Base-by-base conservation (phyloP, 2,888 invertebrate species). In the Carcina quercana region DNA sequence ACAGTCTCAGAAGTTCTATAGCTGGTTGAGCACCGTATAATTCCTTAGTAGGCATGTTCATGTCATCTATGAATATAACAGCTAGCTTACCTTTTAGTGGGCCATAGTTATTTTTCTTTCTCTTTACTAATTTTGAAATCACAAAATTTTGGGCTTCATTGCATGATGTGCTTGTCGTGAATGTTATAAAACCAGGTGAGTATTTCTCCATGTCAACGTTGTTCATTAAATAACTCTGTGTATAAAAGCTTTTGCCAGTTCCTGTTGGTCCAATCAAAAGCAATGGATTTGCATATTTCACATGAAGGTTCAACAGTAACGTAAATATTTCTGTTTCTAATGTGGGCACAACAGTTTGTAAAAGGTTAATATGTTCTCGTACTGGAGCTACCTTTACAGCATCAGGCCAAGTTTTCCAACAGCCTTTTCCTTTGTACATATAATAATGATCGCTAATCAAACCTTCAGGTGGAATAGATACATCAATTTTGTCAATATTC, bases 331-430 rank as follows among this genome's bases (percentile, higher is more conserved):
- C 89, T 0, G 95, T 93, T 61, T 97, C 97, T 28, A 93, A 84
- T 0, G 97, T 97, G 6, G 95, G 95, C 24, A 97, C 89, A 24
- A 95, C 85, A 30, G 92, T 87, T 64, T 89, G 89, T n/a, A 88
- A 73, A 35, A 91, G 82, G 59, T 90, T 91, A 15, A 86, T 82
- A 40, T 88, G 86, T 48, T 90, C 89, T 39, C 78, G 85, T 3
- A 85, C 54, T 45, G 73, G 72, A 17, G 76, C 65, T 20, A 68
- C 58, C 54, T 87, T 88, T 0, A 93, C 88, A 29, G 91, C 60
- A 33, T 97, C 96, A 1, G 88, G 88, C 91, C 94, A 96, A 32
- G 89, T 89, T 57, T 92, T 93, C 97, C 97, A 97, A 28, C 86
- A 86, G 0, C 97, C 97, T 65, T 94, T 92, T 24, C 90, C 89